Evolutionary conservation across 2,113 vertebrate genomes (phyloP).

Genomic region (Vimba vimba): DNA sequence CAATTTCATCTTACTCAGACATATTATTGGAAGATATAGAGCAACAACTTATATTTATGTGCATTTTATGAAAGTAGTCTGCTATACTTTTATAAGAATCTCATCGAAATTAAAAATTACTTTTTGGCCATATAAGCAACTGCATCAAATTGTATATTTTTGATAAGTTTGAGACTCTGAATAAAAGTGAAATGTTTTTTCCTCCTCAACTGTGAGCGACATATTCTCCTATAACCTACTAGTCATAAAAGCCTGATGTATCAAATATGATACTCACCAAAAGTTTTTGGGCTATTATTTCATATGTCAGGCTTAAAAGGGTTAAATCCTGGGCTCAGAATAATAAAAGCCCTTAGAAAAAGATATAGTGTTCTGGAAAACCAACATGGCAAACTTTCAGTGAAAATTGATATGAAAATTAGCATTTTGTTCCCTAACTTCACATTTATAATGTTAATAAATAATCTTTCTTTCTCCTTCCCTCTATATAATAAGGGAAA

Average conservation of each 20-base stretch:
- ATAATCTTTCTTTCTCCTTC: not conserved
- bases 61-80: not conserved
- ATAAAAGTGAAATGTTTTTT: not conserved
- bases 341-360: not conserved
- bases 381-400: not conserved
- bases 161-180: not conserved
- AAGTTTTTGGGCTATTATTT: too few species aligned
- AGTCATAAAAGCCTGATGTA: not conserved
- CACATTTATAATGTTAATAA: not conserved
- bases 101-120: not conserved
- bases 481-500: slow-evolving; percentile 9
- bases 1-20: not conserved
- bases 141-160: too few species aligned
- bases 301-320: too few species aligned
- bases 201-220: not conserved
- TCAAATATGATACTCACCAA: not conserved
- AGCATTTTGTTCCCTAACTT: not conserved
- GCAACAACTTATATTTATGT: not conserved
- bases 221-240: not conserved
- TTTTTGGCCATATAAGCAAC: not conserved
- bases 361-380: not conserved
- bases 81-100: not conserved
- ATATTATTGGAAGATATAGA: not conserved
- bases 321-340: not conserved
- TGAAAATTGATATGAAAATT: not conserved